Evolutionary conservation across 1,140 invertebrate species (phyloP).

Genomic region (Eriocheir sinensis): DNA sequence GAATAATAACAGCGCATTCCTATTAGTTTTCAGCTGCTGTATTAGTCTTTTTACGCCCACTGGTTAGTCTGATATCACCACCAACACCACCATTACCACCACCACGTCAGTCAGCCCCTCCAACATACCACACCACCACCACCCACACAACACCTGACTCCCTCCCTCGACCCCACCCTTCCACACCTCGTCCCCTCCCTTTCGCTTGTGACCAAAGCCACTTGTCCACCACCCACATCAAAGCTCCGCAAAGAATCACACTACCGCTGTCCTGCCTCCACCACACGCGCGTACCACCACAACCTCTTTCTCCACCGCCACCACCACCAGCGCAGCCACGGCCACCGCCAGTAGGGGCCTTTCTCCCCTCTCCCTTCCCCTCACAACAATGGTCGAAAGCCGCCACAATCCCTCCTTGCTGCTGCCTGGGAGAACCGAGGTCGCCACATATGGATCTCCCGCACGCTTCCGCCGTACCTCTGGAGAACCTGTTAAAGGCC

Average conservation of each 20-base stretch:
- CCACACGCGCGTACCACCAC: neutral
- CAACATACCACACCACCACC: neutral
- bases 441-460: constrained; percentile 23
- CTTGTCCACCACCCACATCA: neutral
- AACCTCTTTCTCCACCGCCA: neutral
- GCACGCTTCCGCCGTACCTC: neutral
- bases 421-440: constrained; percentile 29
- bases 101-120: neutral
- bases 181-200: neutral
- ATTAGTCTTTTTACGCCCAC: neutral
- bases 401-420: constrained; percentile 55
- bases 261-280: constrained; percentile 25
- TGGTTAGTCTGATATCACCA: neutral
- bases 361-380: constrained; percentile 45
- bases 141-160: neutral
- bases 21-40: neutral
- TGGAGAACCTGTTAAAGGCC: constrained; percentile 25
- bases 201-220: neutral
- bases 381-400: constrained; percentile 51
- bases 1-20: neutral
- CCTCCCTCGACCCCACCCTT: neutral
- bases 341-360: neutral
- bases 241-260: neutral
- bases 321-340: neutral
- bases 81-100: neutral